Conservation (phyloP, 2,797 vertebrate genomes). For the Coregonus suidteri region DNA sequence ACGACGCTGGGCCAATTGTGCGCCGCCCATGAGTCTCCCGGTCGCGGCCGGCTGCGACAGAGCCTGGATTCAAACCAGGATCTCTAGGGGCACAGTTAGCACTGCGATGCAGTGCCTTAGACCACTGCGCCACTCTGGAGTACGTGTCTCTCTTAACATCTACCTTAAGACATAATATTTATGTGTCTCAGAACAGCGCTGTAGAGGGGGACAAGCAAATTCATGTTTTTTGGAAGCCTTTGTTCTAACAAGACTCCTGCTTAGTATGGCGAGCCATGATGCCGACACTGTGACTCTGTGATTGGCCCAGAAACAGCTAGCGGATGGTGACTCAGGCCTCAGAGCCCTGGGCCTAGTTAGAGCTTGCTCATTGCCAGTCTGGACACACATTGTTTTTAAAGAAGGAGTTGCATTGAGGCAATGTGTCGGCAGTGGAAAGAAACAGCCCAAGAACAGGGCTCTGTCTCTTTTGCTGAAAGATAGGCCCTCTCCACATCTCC, state of each 20-base stretch:
- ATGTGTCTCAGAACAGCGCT: slow-evolving; percentile 15
- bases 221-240: no score
- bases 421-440: slow-evolving; percentile 58
- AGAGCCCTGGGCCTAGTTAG: slow-evolving; percentile 34
- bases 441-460: slow-evolving; percentile 29
- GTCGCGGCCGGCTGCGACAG: no score
- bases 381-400: slow-evolving; percentile 49
- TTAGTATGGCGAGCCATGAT: slow-evolving; percentile 43
- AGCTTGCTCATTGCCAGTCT: slow-evolving; percentile 55
- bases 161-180: not conserved
- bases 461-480: no score
- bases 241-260: slow-evolving; percentile 46
- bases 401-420: slow-evolving; percentile 50
- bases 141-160: not conserved
- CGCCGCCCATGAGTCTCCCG: no score
- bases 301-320: slow-evolving; percentile 50
- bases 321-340: slow-evolving; percentile 64
- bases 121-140: no score
- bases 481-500: no score
- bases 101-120: no score
- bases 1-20: no score
- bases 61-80: no score
- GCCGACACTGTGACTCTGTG: slow-evolving; percentile 43
- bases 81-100: no score
- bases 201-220: no score